phyloP scores from a whole-genome alignment of 2,888 invertebrate species.

The Tyria jacobaeae region DNA sequence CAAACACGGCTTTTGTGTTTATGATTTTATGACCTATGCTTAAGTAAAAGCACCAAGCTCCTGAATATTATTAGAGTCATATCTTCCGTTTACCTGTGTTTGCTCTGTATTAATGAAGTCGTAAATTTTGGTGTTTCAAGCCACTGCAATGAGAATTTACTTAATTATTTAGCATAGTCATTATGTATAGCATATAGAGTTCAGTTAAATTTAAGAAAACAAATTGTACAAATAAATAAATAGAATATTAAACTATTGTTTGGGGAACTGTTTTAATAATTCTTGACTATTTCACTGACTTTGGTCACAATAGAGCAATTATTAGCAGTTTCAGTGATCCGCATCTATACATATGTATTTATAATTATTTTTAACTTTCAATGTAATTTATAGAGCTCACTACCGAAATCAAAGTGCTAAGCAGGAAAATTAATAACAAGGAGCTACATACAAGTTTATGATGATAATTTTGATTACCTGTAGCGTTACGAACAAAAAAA shows the following conservation, averaged over 20 bases:
- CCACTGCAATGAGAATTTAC: constrained; percentile 2
- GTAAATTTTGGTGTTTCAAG: constrained; percentile 22
- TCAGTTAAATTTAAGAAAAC: background rate
- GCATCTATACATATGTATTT: too few relatives aligned
- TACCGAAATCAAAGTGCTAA: too few relatives aligned
- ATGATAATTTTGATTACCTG: background rate
- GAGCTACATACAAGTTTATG: too few relatives aligned
- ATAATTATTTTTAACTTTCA: too few relatives aligned
- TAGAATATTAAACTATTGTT: too few relatives aligned
- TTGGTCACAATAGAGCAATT: background rate
- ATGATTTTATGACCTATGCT: constrained; percentile 56
- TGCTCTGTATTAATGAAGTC: constrained; percentile 31
- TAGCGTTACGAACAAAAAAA: background rate
- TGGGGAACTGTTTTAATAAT: too few relatives aligned
- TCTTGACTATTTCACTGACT: background rate
- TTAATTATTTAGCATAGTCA: background rate
- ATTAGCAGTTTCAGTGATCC: too few relatives aligned
- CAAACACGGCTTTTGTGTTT: constrained; percentile 66
- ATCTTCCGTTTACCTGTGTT: constrained; percentile 46
- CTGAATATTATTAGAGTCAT: constrained; percentile 47
- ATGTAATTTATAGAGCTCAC: too few relatives aligned
- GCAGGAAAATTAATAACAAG: too few relatives aligned
- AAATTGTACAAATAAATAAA: too few relatives aligned
- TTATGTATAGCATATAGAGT: background rate
- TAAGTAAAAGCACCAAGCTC: constrained; percentile 45